Evolutionary conservation across 2,113 vertebrate genomes (phyloP).

Genomic region (Odontophorus gujanensis): DNA sequence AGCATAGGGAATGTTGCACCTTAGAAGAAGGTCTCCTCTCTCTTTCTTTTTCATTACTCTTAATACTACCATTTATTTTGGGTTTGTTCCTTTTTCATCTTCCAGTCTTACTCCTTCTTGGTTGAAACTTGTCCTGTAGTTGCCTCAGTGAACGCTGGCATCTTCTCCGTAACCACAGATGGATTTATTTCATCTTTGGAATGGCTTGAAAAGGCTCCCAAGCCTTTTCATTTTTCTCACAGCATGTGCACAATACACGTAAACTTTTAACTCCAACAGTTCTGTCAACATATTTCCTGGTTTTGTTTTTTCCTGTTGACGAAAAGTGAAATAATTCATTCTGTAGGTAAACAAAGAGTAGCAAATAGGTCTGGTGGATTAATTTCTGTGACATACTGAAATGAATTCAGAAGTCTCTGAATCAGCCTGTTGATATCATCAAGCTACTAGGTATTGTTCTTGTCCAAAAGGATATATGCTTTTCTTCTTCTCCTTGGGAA

Average conservation of each 20-base stretch:
- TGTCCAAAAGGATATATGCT: constrained; percentile 38
- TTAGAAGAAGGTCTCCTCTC: not conserved
- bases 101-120: not conserved
- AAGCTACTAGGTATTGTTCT: constrained; percentile 50
- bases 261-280: not conserved
- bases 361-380: constrained; percentile 59
- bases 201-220: not conserved
- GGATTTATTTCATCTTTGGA: constrained; percentile 4
- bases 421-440: constrained; percentile 55
- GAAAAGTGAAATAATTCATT: constrained; percentile 54
- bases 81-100: not conserved
- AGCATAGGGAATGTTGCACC: not conserved
- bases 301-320: constrained; percentile 70
- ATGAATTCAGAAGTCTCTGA: constrained; percentile 55
- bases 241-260: not conserved
- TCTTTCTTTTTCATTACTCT: not conserved
- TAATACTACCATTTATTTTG: not conserved
- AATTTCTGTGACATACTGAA: constrained; percentile 59
- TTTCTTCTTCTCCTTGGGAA: constrained; percentile 54
- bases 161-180: not conserved
- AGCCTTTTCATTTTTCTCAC: constrained; percentile 1
- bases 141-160: not conserved
- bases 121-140: not conserved
- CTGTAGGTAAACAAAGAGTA: constrained; percentile 57
- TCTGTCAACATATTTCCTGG: constrained; percentile 51